These are phyloP conservation scores for Ranitomeya variabilis DNA, from an alignment of 2,113 vertebrate genomes.

Conservation along the genomic window DNA sequence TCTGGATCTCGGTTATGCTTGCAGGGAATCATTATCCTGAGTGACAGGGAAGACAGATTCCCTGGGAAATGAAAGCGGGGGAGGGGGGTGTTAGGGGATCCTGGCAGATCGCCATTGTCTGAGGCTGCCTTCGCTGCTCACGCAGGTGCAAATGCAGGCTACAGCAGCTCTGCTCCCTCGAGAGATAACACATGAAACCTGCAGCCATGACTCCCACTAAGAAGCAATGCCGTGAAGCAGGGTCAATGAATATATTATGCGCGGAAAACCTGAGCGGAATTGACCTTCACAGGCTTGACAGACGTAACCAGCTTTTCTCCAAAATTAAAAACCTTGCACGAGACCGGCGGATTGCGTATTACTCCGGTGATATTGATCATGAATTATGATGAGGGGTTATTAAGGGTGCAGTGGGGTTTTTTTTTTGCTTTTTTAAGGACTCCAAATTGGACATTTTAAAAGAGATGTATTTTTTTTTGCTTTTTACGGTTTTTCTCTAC, in stretches of 20 bases:
- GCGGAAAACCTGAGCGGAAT: conserved; percentile 33
- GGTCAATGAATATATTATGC: conserved; percentile 53
- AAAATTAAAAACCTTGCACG: conserved; percentile 52
- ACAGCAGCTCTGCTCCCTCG: conserved; percentile 62
- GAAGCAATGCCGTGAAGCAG: conserved; percentile 57
- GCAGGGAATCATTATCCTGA: conserved; percentile 70
- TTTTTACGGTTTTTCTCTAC: background rate
- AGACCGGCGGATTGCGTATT: background rate
- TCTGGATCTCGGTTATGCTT: conserved; percentile 66
- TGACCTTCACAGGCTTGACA: conserved; percentile 58
- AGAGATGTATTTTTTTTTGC: background rate
- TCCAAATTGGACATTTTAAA: conserved; percentile 1
- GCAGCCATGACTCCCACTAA: conserved; percentile 52
- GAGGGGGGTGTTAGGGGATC: conserved; percentile 60
- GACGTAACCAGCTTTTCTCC: conserved; percentile 54
- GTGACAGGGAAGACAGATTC: conserved; percentile 71
- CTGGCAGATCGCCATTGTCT: conserved; percentile 62
- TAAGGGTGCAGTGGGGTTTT: conserved; percentile 1
- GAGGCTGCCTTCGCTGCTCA: conserved; percentile 62
- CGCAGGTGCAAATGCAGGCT: conserved; percentile 61
- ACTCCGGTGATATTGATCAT: conserved; percentile 36
- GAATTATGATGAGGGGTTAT: conserved; percentile 24
- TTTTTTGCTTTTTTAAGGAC: background rate
- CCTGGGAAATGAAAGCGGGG: conserved; percentile 62
- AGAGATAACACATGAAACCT: conserved; percentile 60